A percentile compares a stretch with the other conserved stretches of the same genome.
These are phyloP conservation scores for Sebastes reedi DNA, from an alignment of 2,797 vertebrate species.

Conservation along the genomic window DNA sequence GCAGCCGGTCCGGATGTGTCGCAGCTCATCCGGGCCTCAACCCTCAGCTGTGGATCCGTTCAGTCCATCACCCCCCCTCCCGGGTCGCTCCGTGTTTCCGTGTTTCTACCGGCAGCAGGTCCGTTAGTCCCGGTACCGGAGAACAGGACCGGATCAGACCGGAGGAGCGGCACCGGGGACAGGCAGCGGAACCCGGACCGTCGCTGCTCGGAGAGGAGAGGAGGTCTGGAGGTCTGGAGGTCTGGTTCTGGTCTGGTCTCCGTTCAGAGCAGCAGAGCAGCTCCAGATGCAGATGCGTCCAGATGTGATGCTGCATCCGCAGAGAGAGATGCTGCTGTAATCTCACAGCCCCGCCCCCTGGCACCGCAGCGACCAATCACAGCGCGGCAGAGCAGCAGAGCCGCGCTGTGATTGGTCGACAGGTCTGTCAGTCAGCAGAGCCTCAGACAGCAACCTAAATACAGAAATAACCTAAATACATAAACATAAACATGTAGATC, in stretches of 20 bases:
- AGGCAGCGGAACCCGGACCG: no score
- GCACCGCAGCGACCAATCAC: slow-evolving; percentile 38
- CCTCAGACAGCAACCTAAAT: slow-evolving; percentile 50
- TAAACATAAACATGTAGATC: no score
- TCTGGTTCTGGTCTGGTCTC: background rate
- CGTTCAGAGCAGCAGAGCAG: slow-evolving; percentile 21
- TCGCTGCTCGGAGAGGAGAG: no score
- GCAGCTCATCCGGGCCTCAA: slow-evolving; percentile 61
- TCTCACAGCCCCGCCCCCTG: slow-evolving; percentile 57
- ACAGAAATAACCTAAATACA: slow-evolving; percentile 58
- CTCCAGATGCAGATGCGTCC: slow-evolving; percentile 62
- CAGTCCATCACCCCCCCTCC: slow-evolving; percentile 47
- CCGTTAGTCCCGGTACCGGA: no score
- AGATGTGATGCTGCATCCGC: slow-evolving; percentile 47
- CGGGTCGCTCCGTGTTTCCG: slow-evolving; percentile 20
- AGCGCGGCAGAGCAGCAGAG: background rate
- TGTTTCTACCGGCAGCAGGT: slow-evolving; percentile 12
- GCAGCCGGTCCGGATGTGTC: slow-evolving; percentile 49
- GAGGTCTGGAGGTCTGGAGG: background rate
- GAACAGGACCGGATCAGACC: background rate
- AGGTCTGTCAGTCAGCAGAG: background rate
- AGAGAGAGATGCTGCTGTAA: slow-evolving; percentile 52
- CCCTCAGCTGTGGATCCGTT: slow-evolving; percentile 33
- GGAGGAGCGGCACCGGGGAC: background rate
- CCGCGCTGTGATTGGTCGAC: slow-evolving; percentile 29